A percentile compares a stretch with the other conserved stretches of the same genome.
These are phyloP conservation scores for Muraenolepis orangiensis DNA, from an alignment of 2,797 vertebrate genomes.

Conservation along the genomic window DNA sequence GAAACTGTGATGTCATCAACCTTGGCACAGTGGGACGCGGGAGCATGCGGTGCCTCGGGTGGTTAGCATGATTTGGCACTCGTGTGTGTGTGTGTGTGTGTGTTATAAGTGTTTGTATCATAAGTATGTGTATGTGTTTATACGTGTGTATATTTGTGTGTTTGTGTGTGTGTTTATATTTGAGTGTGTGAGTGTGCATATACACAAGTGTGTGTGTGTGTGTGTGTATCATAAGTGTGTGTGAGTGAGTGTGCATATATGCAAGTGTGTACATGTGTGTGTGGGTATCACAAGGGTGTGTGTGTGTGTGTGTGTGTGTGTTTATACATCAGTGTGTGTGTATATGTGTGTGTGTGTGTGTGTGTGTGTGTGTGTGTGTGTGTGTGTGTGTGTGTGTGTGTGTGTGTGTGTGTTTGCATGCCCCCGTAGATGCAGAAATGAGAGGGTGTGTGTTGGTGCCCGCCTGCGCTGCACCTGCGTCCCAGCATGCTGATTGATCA, in stretches of 20 bases:
- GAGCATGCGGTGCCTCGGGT: constrained; percentile 86
- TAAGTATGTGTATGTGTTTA: not conserved
- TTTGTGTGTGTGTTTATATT: constrained; percentile 87
- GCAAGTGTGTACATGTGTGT: constrained; percentile 39
- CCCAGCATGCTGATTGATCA: constrained; percentile 98
- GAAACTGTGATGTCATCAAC: constrained; percentile 99
- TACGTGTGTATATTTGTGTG: constrained; percentile 70
- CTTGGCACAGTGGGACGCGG: constrained; percentile 88
- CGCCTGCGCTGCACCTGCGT: constrained; percentile 98
- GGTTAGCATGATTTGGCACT: constrained; percentile 87
- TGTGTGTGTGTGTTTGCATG: not conserved
- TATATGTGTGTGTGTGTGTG: not conserved
- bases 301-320: constrained; percentile 87
- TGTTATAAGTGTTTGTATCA: too few species aligned
- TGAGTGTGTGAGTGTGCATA: not conserved
- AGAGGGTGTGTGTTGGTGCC: constrained; percentile 89
- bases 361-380: not conserved
- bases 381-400: not conserved
- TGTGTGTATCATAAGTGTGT: constrained; percentile 91
- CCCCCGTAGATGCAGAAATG: constrained; percentile 93
- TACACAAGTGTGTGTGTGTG: not conserved
- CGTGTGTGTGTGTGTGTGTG: constrained; percentile 95
- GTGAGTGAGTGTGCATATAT: not conserved
- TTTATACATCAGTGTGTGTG: not conserved
- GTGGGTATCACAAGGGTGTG: constrained; percentile 94